A percentile compares a stretch with the other conserved stretches of the same genome.
Conservation (phyloP, 1,140 invertebrate species). For the Cyphomyrmex costatus region DNA sequence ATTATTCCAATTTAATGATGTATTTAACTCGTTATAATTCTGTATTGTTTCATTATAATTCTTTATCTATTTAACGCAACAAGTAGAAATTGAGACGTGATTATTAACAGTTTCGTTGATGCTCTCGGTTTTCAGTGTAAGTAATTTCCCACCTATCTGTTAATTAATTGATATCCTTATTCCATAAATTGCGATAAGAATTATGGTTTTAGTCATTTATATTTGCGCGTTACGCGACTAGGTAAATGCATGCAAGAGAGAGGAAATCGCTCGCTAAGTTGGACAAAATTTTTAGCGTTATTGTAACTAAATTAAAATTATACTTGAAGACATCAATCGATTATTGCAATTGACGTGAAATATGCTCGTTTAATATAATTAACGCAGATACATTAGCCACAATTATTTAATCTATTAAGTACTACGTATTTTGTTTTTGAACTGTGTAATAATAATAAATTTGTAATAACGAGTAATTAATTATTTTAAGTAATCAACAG, state of each 20-base stretch:
- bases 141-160: neutral
- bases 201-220: neutral
- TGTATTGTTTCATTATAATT: slow-evolving; percentile 23
- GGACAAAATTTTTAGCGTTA: neutral
- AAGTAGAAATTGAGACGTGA: slow-evolving; percentile 14
- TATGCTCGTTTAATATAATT: neutral
- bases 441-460: neutral
- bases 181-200: slow-evolving; percentile 1
- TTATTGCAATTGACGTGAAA: neutral
- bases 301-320: neutral
- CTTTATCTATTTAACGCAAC: neutral
- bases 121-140: neutral
- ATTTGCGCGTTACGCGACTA: slow-evolving; percentile 1
- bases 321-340: neutral
- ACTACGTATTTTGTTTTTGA: neutral
- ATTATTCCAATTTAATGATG: neutral
- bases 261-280: neutral
- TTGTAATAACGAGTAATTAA: neutral
- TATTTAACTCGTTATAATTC: neutral
- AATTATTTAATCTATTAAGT: slow-evolving; percentile 3
- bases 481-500: too few species aligned
- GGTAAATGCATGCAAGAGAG: neutral
- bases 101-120: neutral
- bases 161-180: slow-evolving; percentile 10
- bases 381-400: neutral